A percentile compares a stretch with the other conserved stretches of the same genome.
phyloP scores from a whole-genome alignment of 2,113 vertebrate genomes.

The Phrynosoma blainvillii region DNA sequence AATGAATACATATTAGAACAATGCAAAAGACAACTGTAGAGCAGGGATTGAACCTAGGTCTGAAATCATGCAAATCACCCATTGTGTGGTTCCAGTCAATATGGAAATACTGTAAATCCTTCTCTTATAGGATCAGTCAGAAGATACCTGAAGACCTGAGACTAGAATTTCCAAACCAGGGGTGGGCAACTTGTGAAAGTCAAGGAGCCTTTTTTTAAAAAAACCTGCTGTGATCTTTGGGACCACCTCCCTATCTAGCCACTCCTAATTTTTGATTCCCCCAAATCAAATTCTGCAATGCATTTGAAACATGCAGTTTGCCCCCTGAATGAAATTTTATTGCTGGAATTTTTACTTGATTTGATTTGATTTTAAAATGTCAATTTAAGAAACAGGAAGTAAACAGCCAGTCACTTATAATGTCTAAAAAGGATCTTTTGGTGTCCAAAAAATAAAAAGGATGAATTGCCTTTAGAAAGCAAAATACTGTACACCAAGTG shows the following conservation, averaged over 20 bases:
- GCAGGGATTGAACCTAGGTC: neutral
- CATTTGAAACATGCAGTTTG: too few species aligned
- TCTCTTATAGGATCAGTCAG: neutral
- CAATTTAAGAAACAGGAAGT: too few species aligned
- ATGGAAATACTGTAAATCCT: neutral
- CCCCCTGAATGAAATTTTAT: too few species aligned
- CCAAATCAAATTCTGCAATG: neutral
- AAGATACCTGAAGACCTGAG: neutral
- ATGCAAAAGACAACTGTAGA: neutral
- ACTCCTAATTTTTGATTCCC: neutral
- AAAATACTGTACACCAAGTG: too few species aligned
- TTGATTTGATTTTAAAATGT: too few species aligned
- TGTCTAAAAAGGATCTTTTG: too few species aligned
- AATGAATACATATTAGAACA: slow-evolving; percentile 41
- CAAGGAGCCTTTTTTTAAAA: too few species aligned
- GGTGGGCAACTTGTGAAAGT: neutral
- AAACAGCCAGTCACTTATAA: too few species aligned
- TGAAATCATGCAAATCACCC: neutral
- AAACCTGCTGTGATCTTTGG: too few species aligned
- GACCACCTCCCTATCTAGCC: neutral
- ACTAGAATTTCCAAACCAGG: neutral
- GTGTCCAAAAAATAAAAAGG: too few species aligned
- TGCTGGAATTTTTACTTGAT: too few species aligned
- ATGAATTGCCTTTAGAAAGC: too few species aligned
- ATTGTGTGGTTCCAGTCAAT: neutral